These are phyloP conservation scores for Xenopus tropicalis DNA, from an alignment of 2,113 vertebrate genomes.

Conservation along the genomic window DNA sequence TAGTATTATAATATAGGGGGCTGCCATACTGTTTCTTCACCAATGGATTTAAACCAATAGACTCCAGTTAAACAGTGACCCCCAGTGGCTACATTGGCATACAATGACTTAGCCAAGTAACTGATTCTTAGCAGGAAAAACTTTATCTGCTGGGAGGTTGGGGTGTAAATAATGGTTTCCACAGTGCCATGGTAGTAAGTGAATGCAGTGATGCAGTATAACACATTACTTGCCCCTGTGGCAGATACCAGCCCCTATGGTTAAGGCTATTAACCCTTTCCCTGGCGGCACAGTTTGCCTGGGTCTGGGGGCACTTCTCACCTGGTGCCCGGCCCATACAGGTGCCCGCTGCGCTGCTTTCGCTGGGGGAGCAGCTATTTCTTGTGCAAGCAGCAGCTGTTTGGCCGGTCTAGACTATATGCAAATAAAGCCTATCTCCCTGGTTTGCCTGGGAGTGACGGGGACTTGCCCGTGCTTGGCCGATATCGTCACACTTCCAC, in stretches of 20 bases:
- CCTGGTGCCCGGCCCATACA: constrained; percentile 27
- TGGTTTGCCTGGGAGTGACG: constrained; percentile 26
- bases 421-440: constrained; percentile 36
- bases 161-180: too few species aligned
- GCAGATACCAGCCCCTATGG: not conserved
- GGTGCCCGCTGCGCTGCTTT: constrained; percentile 3
- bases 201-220: too few species aligned
- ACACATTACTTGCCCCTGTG: too few species aligned
- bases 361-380: constrained; percentile 18
- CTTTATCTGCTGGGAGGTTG: too few species aligned
- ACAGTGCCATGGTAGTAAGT: too few species aligned
- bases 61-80: too few species aligned
- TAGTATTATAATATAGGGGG: too few species aligned
- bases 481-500: constrained; percentile 27
- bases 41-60: too few species aligned
- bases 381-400: constrained; percentile 39
- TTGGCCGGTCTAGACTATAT: constrained; percentile 40
- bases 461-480: constrained; percentile 18
- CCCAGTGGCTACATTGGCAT: too few species aligned
- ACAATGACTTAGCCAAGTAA: too few species aligned
- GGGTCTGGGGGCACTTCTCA: not conserved
- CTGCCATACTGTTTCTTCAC: too few species aligned
- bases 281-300: not conserved
- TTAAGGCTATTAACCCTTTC: not conserved
- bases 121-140: too few species aligned